Base-by-base conservation (phyloP, 2,888 invertebrate species). In the Pardosa pseudoannulata region DNA sequence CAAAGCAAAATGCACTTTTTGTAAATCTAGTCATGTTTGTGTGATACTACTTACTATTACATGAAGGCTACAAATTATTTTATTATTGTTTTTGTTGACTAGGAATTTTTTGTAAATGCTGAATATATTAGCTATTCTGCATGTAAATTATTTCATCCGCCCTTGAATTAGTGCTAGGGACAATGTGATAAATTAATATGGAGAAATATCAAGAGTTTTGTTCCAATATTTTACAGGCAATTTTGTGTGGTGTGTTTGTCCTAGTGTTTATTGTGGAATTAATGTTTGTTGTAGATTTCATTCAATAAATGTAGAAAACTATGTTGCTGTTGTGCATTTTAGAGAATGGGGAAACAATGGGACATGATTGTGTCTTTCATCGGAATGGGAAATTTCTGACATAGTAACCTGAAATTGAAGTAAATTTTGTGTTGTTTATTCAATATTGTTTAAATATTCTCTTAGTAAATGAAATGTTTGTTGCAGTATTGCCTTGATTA, bases 281-380 rank as follows among this genome's bases (percentile, higher is more conserved):
- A 73, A 73, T 82, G 64, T 50, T 36, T 79, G 83, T 85, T 68
- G 78, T 85, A 85, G 83, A 76, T 62, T 82, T 76, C 64, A 50
- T 83, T 70, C 29, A 28, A 41, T 41, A 23, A 41, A 7, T 70
- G 32, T 70, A 70, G 70, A 23, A 16, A 56, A 56, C 16, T 13
- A 32, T 41, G 70, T 70, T 41, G 70, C 70, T 39, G 41, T 41
- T 70, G 70, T 70, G 70, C 70, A 70, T 28, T 41, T 36, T 70
- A 70, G 70, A 70, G 13, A 13, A n/a, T 56, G 23, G 16, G 23
- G 23, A 56, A 23, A 2, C 23, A 3, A 3, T 5, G 23, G 23
- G 1, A 23, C 3, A 23, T 56, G 56, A 23, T 23, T 36, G 6
- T 36, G 36, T 36, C 36, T 36, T 36, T 5, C 36, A 36, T 36